A percentile compares a stretch with the other conserved stretches of the same genome.
Conservation (phyloP, 2,888 invertebrate species). For the Drosophila recens region DNA sequence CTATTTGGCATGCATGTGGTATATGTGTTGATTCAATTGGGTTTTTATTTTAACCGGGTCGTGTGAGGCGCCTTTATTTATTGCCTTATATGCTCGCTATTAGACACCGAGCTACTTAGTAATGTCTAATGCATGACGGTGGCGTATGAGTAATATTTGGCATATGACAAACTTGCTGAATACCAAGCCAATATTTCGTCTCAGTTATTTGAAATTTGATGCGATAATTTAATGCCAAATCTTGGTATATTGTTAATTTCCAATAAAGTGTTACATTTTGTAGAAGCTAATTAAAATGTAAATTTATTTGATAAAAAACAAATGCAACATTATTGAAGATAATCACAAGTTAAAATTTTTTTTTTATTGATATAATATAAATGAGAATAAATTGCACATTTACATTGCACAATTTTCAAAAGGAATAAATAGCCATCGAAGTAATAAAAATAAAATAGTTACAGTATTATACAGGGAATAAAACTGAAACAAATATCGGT, state of each 20-base stretch:
- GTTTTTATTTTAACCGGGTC: conserved; percentile 15
- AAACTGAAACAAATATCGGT: too few relatives aligned
- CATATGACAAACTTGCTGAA: conserved; percentile 25
- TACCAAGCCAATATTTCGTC: neutral
- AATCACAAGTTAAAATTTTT: neutral
- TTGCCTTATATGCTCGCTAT: conserved; percentile 32
- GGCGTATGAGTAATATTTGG: conserved; percentile 75
- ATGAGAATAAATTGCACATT: too few relatives aligned
- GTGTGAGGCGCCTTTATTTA: conserved; percentile 27
- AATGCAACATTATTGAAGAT: neutral
- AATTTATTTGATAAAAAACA: neutral
- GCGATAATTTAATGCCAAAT: neutral
- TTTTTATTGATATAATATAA: too few relatives aligned
- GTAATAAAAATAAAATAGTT: too few relatives aligned
- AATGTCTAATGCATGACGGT: conserved; percentile 43
- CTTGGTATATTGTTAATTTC: neutral
- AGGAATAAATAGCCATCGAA: too few relatives aligned
- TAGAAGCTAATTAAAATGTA: neutral
- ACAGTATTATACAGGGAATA: too few relatives aligned
- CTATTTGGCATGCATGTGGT: conserved; percentile 26
- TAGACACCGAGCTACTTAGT: conserved; percentile 19
- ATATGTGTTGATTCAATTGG: conserved; percentile 20
- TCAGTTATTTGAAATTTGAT: neutral
- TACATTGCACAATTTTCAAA: too few relatives aligned
- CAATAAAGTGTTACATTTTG: too few relatives aligned